Conservation (phyloP, 1,140 invertebrate species). For the Vanessa atalanta region DNA sequence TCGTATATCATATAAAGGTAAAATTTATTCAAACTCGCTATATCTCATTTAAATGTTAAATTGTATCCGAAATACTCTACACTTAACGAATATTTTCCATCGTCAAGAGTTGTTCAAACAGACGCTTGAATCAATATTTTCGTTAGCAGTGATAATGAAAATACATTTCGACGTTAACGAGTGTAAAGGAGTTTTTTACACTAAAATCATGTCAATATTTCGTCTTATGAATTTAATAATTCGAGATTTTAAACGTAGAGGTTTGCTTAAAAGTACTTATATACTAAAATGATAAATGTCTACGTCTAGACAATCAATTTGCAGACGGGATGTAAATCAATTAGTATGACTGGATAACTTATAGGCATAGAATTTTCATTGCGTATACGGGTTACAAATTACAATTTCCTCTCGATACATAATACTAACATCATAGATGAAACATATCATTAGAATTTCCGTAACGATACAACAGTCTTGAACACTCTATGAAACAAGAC, state of each 20-base stretch:
- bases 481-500: no score
- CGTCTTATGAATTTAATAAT: no score
- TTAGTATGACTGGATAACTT: conserved; percentile 23
- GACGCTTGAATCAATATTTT: conserved; percentile 48
- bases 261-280: not conserved
- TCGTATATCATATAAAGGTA: no score
- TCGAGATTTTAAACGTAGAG: not conserved
- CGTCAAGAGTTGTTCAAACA: conserved; percentile 43
- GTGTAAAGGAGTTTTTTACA: conserved; percentile 4
- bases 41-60: not conserved
- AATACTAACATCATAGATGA: not conserved
- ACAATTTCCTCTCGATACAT: conserved; percentile 24
- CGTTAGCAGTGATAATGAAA: conserved; percentile 25
- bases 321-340: conserved; percentile 31
- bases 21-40: no score
- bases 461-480: not conserved
- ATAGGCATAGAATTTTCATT: conserved; percentile 30
- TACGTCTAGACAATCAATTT: conserved; percentile 36
- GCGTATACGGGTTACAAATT: conserved; percentile 28
- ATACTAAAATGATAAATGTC: conserved; percentile 12
- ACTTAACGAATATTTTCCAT: not conserved
- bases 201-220: not conserved
- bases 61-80: not conserved
- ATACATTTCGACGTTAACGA: conserved; percentile 20
- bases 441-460: not conserved